Conservation (phyloP, 2,888 invertebrate genomes). For the Drosophila barbarae region DNA sequence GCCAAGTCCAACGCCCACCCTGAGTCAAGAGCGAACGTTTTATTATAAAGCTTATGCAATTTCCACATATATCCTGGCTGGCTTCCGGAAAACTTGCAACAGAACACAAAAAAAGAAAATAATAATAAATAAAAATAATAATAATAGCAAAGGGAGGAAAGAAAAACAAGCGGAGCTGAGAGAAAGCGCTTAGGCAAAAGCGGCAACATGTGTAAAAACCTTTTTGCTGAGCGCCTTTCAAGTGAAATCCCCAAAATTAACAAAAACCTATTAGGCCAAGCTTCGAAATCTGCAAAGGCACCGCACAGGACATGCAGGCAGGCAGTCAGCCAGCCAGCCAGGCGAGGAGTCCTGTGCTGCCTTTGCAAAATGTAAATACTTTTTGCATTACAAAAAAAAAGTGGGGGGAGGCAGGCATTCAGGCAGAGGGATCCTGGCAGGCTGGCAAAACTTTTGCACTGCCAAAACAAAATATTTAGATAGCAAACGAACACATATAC, state of each 20-base stretch:
- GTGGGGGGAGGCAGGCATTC: neutral
- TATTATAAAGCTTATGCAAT: constrained; percentile 66
- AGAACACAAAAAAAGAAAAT: neutral
- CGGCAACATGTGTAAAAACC: constrained; percentile 60
- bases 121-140: constrained; percentile 10
- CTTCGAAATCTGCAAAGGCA: constrained; percentile 47
- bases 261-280: constrained; percentile 70
- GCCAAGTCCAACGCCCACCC: neutral
- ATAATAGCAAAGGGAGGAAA: constrained; percentile 16
- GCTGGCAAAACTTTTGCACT: constrained; percentile 63
- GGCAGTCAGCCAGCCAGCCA: constrained; percentile 18
- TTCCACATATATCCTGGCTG: constrained; percentile 58
- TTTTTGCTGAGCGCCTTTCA: constrained; percentile 55
- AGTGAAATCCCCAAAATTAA: constrained; percentile 63
- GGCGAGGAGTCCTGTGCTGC: constrained; percentile 26
- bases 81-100: constrained; percentile 21
- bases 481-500: constrained; percentile 50
- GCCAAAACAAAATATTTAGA: constrained; percentile 70
- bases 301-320: constrained; percentile 30
- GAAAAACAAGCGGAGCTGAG: constrained; percentile 11
- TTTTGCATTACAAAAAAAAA: constrained; percentile 58
- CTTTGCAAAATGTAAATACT: constrained; percentile 73
- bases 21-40: constrained; percentile 49
- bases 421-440: constrained; percentile 21
- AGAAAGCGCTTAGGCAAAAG: constrained; percentile 25